phyloP scores from a whole-genome alignment of 92 coral and sea anemone genomes.

The Porites cylindrica region DNA sequence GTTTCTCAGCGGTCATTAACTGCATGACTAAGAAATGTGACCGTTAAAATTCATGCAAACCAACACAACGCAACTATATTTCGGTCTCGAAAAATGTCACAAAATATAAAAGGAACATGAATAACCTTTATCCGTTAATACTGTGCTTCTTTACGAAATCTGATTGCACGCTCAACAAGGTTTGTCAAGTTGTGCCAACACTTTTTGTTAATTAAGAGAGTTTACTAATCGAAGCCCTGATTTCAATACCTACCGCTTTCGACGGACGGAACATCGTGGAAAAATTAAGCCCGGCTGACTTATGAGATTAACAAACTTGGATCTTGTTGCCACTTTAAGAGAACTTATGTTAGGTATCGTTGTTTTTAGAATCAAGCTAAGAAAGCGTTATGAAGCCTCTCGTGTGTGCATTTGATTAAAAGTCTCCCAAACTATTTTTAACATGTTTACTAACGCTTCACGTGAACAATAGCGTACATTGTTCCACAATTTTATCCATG shows the following conservation, averaged over 20 bases:
- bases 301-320: too few relatives aligned
- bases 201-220: background rate
- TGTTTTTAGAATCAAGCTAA: too few relatives aligned
- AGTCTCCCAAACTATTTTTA: background rate
- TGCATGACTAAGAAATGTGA: too few relatives aligned
- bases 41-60: too few relatives aligned
- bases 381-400: too few relatives aligned
- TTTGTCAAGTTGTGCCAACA: background rate
- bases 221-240: background rate
- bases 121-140: background rate
- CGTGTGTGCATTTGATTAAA: constrained; percentile 14
- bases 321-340: too few relatives aligned
- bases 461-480: constrained; percentile 1
- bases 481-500: background rate
- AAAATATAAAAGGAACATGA: background rate
- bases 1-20: too few relatives aligned
- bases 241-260: constrained; percentile 20
- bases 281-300: background rate
- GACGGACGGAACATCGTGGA: constrained; percentile 18
- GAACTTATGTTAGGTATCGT: too few relatives aligned
- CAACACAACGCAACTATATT: background rate
- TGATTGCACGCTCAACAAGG: background rate
- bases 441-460: constrained; percentile 32
- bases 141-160: background rate
- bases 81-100: background rate